These are phyloP conservation scores for Cossypha polioptera DNA, from an alignment of 2,797 vertebrate species.

Conservation along the genomic window DNA sequence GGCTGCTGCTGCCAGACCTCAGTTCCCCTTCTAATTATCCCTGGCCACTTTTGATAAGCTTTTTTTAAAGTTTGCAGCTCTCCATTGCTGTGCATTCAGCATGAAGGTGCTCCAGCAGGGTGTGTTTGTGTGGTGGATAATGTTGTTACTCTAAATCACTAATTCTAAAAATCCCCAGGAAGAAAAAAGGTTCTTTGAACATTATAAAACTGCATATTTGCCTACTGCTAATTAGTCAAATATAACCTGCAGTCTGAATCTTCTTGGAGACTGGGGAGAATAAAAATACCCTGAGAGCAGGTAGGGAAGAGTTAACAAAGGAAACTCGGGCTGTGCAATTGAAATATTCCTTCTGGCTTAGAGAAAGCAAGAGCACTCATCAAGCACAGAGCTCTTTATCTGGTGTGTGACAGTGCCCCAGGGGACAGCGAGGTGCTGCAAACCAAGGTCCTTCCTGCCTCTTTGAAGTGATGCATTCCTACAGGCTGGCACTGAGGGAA, in stretches of 20 bases:
- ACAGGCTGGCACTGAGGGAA: background rate
- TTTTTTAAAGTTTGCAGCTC: background rate
- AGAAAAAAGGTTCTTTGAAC: background rate
- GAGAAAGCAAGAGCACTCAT: background rate
- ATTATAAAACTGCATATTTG: background rate
- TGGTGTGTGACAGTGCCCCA: background rate
- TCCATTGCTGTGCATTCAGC: background rate
- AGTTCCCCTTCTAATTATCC: background rate
- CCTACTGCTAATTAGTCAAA: background rate
- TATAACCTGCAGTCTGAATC: background rate
- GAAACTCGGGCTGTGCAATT: background rate
- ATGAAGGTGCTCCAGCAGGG: background rate
- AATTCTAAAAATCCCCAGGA: background rate
- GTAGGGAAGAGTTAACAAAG: conserved; percentile 22
- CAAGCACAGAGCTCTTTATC: background rate
- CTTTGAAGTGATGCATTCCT: background rate
- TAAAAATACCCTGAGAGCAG: background rate
- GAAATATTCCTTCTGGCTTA: background rate
- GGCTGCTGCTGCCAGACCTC: background rate
- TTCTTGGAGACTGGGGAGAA: background rate
- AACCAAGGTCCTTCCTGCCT: conserved; percentile 12
- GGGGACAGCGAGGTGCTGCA: background rate
- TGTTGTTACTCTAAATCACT: background rate
- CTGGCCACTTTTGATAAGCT: background rate
- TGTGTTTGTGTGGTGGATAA: background rate